Evolutionary conservation across 1,140 invertebrate species (phyloP), one percentile per base, ranked within the genome.

Genomic region (Drosophila quadrilineata): DNA sequence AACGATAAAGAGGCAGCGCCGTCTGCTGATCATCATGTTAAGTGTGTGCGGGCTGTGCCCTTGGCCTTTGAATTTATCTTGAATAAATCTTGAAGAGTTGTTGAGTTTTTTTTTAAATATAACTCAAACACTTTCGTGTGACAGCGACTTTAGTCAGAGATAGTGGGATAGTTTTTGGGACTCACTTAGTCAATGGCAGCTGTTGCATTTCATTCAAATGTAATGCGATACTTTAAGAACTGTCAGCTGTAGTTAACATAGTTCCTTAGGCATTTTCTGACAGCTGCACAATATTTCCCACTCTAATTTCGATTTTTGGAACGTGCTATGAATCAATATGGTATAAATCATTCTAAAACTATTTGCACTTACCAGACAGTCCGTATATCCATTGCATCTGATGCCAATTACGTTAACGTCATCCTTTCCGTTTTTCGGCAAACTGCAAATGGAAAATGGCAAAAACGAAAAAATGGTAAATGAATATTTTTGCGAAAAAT

Each of bases 291-390:
- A 33, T 43, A n/a, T n/a, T n/a, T n/a, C n/a, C n/a, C n/a, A n/a
- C n/a, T n/a, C n/a, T n/a, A n/a, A n/a, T n/a, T n/a, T n/a, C n/a
- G n/a, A n/a, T n/a, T n/a, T n/a, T n/a, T n/a, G n/a, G n/a, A n/a
- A n/a, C n/a, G n/a, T n/a, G n/a, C n/a, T n/a, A n/a, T n/a, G n/a
- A n/a, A n/a, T n/a, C n/a, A n/a, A n/a, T n/a, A n/a, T n/a, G n/a
- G n/a, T n/a, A n/a, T n/a, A n/a, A n/a, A n/a, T 4, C 16, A 3
- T 16, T 48, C 40, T 48, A 14, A 28, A 31, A 21, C 10, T 22
- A n/a, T 38, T 53, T 40, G 24, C 49, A 66, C 79, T 72, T 53
- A 85, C 79, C 79, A 85, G 50, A 17, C 63, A 59, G 9, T 63
- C 66, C 3, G 12, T 10, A 45, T 45, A 48, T 14, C 38, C 35